Evolutionary conservation across 2,888 invertebrate species (phyloP), one percentile per base, ranked within the genome.

Genomic region (Tetanocera ferruginea): DNA sequence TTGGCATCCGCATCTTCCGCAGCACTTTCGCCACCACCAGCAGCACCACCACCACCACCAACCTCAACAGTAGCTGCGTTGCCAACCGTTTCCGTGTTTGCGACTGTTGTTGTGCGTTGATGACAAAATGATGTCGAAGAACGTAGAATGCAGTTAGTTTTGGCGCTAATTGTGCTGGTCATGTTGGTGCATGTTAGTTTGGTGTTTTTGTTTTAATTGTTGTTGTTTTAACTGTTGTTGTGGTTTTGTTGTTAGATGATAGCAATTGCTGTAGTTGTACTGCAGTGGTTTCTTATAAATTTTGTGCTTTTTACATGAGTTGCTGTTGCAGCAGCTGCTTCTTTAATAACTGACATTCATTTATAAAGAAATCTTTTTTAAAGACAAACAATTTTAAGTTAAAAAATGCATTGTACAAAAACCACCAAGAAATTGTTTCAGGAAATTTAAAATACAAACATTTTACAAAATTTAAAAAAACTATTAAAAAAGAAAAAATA

Each of bases 101-200:
- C 23, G 11, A 37, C n/a, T n/a, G 72, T 5, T 23, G 72, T 17
- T 43, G 60, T 62, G 62, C 19, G 43, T 17, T 51, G 51, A 14
- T 49, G 28, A 31, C 49, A 64, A 70, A 51, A 34, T 62, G 74
- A n/a, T 17, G 78, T 52, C 55, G 78, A 19, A 17, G 71, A 37
- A 34, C 69, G 75, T 49, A 79, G 62, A 49, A 79, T 71, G 77
- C 79, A 79, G 69, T 73, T 76, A n/a, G 72, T 31, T 57, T 77
- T 74, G 43, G 69, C 71, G 55, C 71, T 69, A 69, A 69, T 57
- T 43, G 73, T 74, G 49, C 67, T 60, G n/a, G 73, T 55, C 76
- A 76, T 76, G 23, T 62, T 70, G 70, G 9, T 14, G 57, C 76
- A 70, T 70, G 62, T 76, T 76, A 72, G 52, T 28, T n/a, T 34